Base-by-base conservation (phyloP, 2,113 vertebrate species). In the Ammodytes dubius region DNA sequence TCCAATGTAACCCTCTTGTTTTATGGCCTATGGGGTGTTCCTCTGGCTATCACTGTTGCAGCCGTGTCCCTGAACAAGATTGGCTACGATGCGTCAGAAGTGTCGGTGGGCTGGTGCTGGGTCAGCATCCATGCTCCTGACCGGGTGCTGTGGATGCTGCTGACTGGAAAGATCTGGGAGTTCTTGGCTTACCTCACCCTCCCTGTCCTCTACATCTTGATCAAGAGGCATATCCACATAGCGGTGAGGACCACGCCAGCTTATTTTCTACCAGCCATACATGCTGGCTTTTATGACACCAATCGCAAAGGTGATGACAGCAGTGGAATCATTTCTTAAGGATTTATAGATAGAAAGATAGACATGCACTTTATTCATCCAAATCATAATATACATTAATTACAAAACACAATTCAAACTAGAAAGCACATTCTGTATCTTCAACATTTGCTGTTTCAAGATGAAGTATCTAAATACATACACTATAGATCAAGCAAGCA, bases 21-120 rank as follows among this genome's bases (percentile, higher is more conserved):
- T 3, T 72, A 4, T 69, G 52, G 27, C 76, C 19, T 80, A 99
- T 99, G 98, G 98, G 97, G 98, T 0, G 68, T 99, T 2, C 98
- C 98, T 1, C 89, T 99, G 52, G 87, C 35, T 85, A 98, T 99
- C 89, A 99, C 97, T 0, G 86, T 91, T 8, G 92, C 95, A 0
- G 98, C 98, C 0, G 95, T 99, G 6, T 86, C 85, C 2, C 93
- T 99, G 6, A 95, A 94, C 83, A 99, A 99, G 93, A 99, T 99
- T 0, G 98, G 98, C 68, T 99, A 98, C 0, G 96, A 99, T 0
- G 98, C 97, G 0, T 99, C 98, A 0, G 97, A 98, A 0, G 97
- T 99, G 50, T 99, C 98, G 0, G 98, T 99, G 63, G 98, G 98
- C 91, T 99, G 98, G 98, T 99, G 98, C 87, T 99, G 98, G 98